Percentiles rank a stretch among this genome's conserved stretches.
Conservation (phyloP, 1,140 invertebrate genomes). For the Sycobia sp. region DNA sequence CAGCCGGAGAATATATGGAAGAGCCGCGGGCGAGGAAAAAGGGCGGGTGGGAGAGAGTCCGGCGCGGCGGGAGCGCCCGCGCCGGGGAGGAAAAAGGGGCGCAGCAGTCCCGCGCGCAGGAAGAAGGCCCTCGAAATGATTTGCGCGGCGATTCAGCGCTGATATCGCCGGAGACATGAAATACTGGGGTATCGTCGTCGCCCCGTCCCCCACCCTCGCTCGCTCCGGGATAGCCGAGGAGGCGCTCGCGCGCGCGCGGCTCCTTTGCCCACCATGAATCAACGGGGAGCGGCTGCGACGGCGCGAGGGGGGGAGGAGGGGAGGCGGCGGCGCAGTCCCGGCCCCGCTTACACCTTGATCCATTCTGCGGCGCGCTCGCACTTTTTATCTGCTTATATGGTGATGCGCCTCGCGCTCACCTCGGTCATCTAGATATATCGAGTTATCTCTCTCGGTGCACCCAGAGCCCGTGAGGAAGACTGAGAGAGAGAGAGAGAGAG, state of each 20-base stretch:
- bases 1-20: too few relatives aligned
- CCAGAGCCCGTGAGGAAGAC: constrained; percentile 30
- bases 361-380: not conserved
- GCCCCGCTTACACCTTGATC: constrained; percentile 8
- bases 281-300: too few relatives aligned
- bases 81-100: constrained; percentile 26
- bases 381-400: constrained; percentile 48
- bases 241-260: constrained; percentile 19
- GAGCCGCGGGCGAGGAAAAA: constrained; percentile 1
- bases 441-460: constrained; percentile 38
- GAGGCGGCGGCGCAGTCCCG: not conserved
- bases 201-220: too few relatives aligned
- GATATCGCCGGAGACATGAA: constrained; percentile 49
- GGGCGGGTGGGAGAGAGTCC: constrained; percentile 6
- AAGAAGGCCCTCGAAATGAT: constrained; percentile 40
- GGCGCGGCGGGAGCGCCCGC: too few relatives aligned
- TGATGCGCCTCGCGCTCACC: constrained; percentile 48
- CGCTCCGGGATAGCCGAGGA: not conserved
- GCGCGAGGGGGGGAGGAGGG: constrained; percentile 7
- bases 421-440: constrained; percentile 46
- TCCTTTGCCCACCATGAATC: constrained; percentile 45
- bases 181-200: constrained; percentile 42
- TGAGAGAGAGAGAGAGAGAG: too few relatives aligned
- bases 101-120: not conserved
- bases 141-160: constrained; percentile 41